These are phyloP conservation scores for Carassius gibelio DNA, from an alignment of 2,113 vertebrate species.

Conservation along the genomic window DNA sequence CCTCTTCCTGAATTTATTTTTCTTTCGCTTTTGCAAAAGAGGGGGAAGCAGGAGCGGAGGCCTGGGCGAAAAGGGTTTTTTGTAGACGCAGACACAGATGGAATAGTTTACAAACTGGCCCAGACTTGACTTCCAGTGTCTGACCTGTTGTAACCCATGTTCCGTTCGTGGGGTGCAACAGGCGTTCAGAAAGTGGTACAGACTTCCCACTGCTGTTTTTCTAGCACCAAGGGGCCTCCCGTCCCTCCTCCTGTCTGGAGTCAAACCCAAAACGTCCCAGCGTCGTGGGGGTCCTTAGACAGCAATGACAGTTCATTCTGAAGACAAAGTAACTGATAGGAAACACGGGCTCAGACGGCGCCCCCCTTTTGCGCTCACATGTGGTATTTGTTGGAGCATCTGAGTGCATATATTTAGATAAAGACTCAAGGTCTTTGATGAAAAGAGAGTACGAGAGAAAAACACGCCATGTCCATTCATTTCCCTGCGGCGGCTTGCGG, in stretches of 20 bases:
- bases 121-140: slow-evolving; percentile 79
- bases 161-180: slow-evolving; percentile 67
- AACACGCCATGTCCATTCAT: slow-evolving; percentile 68
- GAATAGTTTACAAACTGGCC: slow-evolving; percentile 78
- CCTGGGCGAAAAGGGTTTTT: slow-evolving; percentile 53
- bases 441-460: slow-evolving; percentile 73
- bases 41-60: slow-evolving; percentile 41
- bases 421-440: slow-evolving; percentile 66
- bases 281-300: slow-evolving; percentile 21
- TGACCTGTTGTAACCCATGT: slow-evolving; percentile 82
- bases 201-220: slow-evolving; percentile 70
- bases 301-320: slow-evolving; percentile 51
- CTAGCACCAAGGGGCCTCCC: slow-evolving; percentile 60
- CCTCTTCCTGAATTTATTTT: slow-evolving; percentile 65
- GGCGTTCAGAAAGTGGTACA: slow-evolving; percentile 70
- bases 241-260: slow-evolving; percentile 22
- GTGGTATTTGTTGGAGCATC: slow-evolving; percentile 74
- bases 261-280: not conserved
- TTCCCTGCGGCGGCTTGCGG: slow-evolving; percentile 69
- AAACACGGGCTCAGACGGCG: slow-evolving; percentile 66
- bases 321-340: slow-evolving; percentile 72
- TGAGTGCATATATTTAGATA: slow-evolving; percentile 58
- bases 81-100: slow-evolving; percentile 79
- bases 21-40: slow-evolving; percentile 61
- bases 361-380: slow-evolving; percentile 60